Percentiles rank a stretch among this genome's conserved stretches.
These are phyloP conservation scores for Chaunax sp. DNA, from an alignment of 2,797 vertebrate genomes.

Conservation along the genomic window DNA sequence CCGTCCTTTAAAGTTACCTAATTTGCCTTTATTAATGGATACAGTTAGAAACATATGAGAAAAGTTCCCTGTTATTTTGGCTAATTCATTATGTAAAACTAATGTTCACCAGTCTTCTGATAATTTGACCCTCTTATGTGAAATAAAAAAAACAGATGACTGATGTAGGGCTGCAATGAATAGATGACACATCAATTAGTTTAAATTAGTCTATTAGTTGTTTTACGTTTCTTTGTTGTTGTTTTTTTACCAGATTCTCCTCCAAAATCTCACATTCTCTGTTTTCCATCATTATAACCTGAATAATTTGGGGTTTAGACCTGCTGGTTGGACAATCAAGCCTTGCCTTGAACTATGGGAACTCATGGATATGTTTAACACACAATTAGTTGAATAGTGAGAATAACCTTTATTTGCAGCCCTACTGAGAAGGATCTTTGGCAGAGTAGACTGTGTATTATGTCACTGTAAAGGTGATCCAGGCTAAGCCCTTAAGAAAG, in stretches of 20 bases:
- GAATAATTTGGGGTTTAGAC: background rate
- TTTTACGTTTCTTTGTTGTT: no score
- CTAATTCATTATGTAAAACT: slow-evolving; percentile 12
- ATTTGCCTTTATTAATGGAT: slow-evolving; percentile 51
- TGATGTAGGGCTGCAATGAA: background rate
- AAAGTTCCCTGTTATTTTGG: background rate
- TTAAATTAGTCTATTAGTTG: no score
- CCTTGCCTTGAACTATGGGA: background rate
- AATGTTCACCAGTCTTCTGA: background rate
- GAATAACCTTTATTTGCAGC: background rate
- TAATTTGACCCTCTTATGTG: background rate
- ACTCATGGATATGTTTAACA: no score
- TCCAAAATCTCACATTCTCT: background rate
- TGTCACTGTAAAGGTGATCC: background rate
- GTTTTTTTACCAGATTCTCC: background rate
- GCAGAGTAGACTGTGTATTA: background rate
- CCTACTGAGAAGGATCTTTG: background rate
- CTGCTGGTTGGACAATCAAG: background rate
- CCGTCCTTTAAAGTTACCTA: background rate
- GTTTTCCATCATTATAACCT: no score
- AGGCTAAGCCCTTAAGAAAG: slow-evolving; percentile 22
- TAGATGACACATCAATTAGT: background rate
- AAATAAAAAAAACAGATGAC: slow-evolving; percentile 8
- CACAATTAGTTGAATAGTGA: background rate
- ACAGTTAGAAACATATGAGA: slow-evolving; percentile 10